A percentile compares a stretch with the other conserved stretches of the same genome.
phyloP scores from a whole-genome alignment of 1,140 invertebrate genomes.

The Bombus confusus region DNA sequence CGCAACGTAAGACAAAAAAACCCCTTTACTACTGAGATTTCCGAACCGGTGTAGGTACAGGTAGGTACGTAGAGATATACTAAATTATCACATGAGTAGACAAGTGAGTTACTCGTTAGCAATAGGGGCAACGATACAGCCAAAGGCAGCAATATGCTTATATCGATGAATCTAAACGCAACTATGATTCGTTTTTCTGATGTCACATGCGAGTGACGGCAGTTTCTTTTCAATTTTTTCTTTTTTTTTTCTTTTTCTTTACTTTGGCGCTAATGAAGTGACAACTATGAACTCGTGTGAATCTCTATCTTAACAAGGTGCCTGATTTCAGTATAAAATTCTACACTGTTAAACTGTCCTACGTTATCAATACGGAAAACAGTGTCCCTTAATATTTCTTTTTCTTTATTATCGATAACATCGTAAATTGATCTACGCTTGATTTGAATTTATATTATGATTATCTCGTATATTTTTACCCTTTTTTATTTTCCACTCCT shows the following conservation, averaged over 20 bases:
- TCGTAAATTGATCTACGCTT: neutral
- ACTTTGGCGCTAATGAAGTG: neutral
- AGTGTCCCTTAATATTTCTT: neutral
- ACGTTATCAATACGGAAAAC: neutral
- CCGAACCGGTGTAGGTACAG: slow-evolving; percentile 68
- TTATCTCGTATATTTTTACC: neutral
- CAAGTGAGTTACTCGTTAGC: slow-evolving; percentile 80
- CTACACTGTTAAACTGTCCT: slow-evolving; percentile 26
- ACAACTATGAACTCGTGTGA: slow-evolving; percentile 14
- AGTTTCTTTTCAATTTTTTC: slow-evolving; percentile 2
- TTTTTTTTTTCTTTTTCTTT: slow-evolving; percentile 11
- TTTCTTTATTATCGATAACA: slow-evolving; percentile 14
- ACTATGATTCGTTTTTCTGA: slow-evolving; percentile 64
- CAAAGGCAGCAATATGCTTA: slow-evolving; percentile 81
- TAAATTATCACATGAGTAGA: slow-evolving; percentile 82
- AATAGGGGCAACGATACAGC: slow-evolving; percentile 81
- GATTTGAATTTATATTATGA: neutral
- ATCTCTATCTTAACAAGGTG: slow-evolving; percentile 26
- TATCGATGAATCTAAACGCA: slow-evolving; percentile 70
- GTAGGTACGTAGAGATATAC: slow-evolving; percentile 80
- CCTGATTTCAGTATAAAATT: slow-evolving; percentile 37
- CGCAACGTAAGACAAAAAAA: slow-evolving; percentile 46
- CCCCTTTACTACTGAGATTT: slow-evolving; percentile 59
- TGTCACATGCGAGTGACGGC: slow-evolving; percentile 31
- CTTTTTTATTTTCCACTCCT: neutral